Evolutionary conservation across 2,888 invertebrate genomes (phyloP).

Genomic region (Congeria kusceri): DNA sequence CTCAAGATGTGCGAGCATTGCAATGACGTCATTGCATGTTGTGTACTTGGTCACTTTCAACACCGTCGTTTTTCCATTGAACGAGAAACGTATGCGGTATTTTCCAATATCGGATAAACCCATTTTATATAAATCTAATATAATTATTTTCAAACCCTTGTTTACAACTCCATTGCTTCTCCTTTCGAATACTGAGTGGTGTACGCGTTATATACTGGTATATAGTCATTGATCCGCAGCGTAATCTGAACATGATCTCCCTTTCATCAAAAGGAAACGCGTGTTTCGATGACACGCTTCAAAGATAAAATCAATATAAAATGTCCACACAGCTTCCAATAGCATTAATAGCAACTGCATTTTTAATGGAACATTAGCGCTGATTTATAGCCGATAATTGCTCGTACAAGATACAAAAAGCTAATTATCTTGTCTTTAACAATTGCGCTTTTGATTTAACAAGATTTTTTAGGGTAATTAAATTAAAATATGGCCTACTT

Average conservation of each 20-base stretch:
- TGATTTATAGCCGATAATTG: not conserved
- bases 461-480: no score
- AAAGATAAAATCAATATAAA: not conserved
- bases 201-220: not conserved
- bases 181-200: not conserved
- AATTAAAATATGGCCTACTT: no score
- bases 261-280: conserved; percentile 1
- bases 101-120: conserved; percentile 20
- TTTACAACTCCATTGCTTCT: not conserved
- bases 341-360: not conserved
- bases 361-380: not conserved
- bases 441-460: no score
- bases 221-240: not conserved
- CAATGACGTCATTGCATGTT: conserved; percentile 53
- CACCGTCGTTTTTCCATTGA: conserved; percentile 14
- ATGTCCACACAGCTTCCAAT: not conserved
- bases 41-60: conserved; percentile 47
- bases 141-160: not conserved
- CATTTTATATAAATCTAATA: conserved; percentile 9
- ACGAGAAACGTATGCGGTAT: conserved; percentile 22
- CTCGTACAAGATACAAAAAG: not conserved
- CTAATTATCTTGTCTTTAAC: not conserved
- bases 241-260: not conserved
- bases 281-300: conserved; percentile 12
- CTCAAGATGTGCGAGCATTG: conserved; percentile 27